These are phyloP conservation scores for Pachymerium ferrugineum DNA, from an alignment of 2,888 invertebrate species.

Conservation along the genomic window DNA sequence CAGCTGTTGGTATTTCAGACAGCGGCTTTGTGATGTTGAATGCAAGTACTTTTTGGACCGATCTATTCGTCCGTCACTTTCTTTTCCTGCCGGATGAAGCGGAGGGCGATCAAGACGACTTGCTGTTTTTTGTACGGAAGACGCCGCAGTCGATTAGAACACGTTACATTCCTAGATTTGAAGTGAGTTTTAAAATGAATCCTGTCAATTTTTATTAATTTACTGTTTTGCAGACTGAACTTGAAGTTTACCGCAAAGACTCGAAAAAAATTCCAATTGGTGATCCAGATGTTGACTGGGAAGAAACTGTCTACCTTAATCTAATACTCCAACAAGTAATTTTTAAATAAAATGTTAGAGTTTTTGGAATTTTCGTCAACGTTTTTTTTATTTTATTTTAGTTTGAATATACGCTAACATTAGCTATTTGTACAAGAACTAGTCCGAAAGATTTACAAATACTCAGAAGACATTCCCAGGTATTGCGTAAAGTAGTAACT, in stretches of 20 bases:
- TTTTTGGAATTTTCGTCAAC: not conserved
- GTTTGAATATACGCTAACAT: conserved; percentile 93
- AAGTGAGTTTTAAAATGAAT: too few species aligned
- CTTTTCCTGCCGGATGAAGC: conserved; percentile 77
- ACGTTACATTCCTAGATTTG: conserved; percentile 80
- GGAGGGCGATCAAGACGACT: conserved; percentile 80
- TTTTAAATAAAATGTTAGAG: not conserved
- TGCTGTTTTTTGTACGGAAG: conserved; percentile 91
- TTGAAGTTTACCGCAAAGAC: conserved; percentile 96
- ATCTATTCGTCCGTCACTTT: conserved; percentile 88
- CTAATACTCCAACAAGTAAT: conserved; percentile 83
- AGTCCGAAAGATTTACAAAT: conserved; percentile 97
- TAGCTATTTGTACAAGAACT: conserved; percentile 96
- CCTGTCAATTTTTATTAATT: conserved; percentile 41
- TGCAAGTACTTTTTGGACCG: conserved; percentile 92
- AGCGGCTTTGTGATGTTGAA: conserved; percentile 87
- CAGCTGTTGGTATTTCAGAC: conserved; percentile 54
- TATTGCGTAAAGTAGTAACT: too few species aligned
- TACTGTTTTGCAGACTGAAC: conserved; percentile 64
- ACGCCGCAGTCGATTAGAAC: conserved; percentile 82
- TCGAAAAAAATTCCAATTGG: conserved; percentile 93
- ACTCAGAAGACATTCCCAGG: conserved; percentile 80
- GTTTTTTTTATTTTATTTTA: conserved; percentile 41
- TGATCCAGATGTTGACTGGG: conserved; percentile 96
- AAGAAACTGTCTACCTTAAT: conserved; percentile 97